A percentile compares a stretch with the other conserved stretches of the same genome.
These are phyloP conservation scores for Sciurus vulgaris DNA, from an alignment of 2,797 vertebrate species.

Conservation along the genomic window DNA sequence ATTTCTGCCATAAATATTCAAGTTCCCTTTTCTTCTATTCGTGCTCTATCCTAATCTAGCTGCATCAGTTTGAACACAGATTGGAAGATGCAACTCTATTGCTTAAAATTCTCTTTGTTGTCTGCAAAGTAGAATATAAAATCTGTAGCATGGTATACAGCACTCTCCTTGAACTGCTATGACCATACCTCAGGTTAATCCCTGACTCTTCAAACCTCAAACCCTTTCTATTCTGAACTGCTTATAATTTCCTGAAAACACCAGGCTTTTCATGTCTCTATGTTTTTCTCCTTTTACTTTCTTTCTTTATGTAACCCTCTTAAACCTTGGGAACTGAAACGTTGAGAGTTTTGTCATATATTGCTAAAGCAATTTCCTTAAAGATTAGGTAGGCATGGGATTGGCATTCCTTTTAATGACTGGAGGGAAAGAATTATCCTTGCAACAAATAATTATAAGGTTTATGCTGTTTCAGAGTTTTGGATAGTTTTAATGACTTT, in stretches of 20 bases:
- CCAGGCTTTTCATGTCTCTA: accelerated
- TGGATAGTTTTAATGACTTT: neutral
- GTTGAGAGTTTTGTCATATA: neutral
- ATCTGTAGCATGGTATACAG: neutral
- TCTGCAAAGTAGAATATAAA: neutral
- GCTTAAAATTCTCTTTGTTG: neutral
- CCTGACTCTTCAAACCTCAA: neutral
- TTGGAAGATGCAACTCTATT: neutral
- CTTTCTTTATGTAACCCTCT: neutral
- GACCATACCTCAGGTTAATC: neutral
- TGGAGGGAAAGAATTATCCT: neutral
- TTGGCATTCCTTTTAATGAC: neutral
- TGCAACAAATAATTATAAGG: conserved; percentile 31
- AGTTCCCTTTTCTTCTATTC: neutral
- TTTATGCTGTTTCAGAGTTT: conserved; percentile 6
- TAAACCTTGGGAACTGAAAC: neutral
- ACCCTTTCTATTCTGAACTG: neutral
- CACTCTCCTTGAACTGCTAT: neutral
- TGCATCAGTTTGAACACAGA: neutral
- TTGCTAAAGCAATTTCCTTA: neutral
- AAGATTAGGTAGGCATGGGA: neutral
- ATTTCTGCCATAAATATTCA: neutral
- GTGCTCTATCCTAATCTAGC: neutral
- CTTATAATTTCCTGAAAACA: neutral
- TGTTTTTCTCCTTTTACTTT: neutral